Evolutionary conservation across 2,113 vertebrate species (phyloP).

Genomic region (Brachypodius melanocephalos): DNA sequence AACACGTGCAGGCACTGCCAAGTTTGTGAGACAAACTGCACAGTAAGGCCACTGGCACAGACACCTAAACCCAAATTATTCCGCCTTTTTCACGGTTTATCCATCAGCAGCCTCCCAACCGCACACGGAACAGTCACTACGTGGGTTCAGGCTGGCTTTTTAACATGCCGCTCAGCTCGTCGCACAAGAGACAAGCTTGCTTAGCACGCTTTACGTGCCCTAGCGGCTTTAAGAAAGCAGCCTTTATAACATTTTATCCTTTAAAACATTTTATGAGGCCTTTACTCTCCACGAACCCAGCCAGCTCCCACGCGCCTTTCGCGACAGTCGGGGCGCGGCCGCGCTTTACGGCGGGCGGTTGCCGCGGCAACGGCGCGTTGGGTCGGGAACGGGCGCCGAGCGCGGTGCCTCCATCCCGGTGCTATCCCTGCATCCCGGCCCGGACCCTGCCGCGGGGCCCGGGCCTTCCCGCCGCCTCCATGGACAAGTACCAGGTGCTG

Average conservation of each 20-base stretch:
- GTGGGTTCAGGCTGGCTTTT: not conserved
- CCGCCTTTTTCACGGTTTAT: not conserved
- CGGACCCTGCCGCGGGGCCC: fast-evolving
- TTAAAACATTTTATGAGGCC: not conserved
- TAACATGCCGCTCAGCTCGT: not conserved
- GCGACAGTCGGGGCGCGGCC: not conserved
- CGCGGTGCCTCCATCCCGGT: not conserved
- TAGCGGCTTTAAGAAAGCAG: not conserved
- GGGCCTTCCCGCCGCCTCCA: not conserved
- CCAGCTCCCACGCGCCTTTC: not conserved
- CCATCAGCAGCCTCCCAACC: not conserved
- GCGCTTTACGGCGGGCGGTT: not conserved
- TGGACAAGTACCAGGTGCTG: slow-evolving; percentile 85
- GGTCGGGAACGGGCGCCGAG: not conserved
- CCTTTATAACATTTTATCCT: not conserved
- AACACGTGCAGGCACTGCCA: not conserved
- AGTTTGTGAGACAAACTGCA: not conserved
- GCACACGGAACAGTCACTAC: fast-evolving
- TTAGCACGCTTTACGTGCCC: not conserved
- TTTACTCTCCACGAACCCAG: fast-evolving
- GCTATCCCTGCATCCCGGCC: not conserved
- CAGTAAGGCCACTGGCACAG: too few relatives aligned
- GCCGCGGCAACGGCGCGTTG: not conserved
- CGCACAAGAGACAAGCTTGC: not conserved
- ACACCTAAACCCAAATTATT: not conserved